Evolutionary conservation across 2,888 invertebrate species (phyloP), one percentile per base, ranked within the genome.

Genomic region (Dromius quadrimaculatus): DNA sequence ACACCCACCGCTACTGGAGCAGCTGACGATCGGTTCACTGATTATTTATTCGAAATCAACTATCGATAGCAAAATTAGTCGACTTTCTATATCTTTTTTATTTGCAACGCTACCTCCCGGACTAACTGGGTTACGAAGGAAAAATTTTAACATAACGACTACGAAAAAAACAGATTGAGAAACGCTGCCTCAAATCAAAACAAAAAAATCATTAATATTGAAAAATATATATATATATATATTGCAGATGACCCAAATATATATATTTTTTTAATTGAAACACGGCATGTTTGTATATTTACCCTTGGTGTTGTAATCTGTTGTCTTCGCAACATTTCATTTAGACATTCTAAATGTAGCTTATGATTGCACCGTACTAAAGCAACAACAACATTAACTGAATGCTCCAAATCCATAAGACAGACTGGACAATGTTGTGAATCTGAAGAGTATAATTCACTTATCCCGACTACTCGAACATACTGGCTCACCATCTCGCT

Each of bases 331-430:
- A 93, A 87, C 85, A 92, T 89, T 47, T 89, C 89, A 78, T 90
- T 89, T 41, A 95, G 84, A 79, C 95, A 95, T 76, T 90, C 89
- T 76, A 92, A 85, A 82, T 94, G 94, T 82, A 94, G 87, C 81
- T 90, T 86, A 83, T 95, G 95, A 73, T 88, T 87, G 81, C 94
- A 95, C 72, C 89, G 88, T 75, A 87, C 88, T 70, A 91, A 85
- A 73, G 89, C 87, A 57, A 90, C 88, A 11, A 89, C 88, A 62
- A 84, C 78, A 11, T 82, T 81, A 23, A 84, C 83, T 15, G 84
- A 83, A 8, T 87, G 85, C 75, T 87, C 87, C 50, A 89, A 76
- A 71, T 86, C 87, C 75, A 88, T 87, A 77, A 89, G 83, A 76
- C 89, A 89, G 76, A 90, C 87, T 57, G 93, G 92, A 77, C 90